Evolutionary conservation across 1,140 invertebrate genomes (phyloP).

Genomic region (Zaprionus camerounensis): DNA sequence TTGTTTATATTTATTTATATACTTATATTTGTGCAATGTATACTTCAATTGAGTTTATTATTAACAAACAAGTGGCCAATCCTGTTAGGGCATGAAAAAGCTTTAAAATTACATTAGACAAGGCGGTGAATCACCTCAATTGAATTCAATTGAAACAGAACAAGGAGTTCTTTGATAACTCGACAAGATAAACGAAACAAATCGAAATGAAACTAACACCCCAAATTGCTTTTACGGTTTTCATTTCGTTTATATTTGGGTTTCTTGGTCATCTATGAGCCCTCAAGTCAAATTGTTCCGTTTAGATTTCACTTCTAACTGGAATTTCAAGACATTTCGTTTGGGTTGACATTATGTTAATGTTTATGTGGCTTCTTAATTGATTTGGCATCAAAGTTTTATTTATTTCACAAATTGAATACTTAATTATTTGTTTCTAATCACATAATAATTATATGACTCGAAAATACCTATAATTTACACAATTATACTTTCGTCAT

Average conservation of each 20-base stretch:
- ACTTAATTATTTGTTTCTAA: background rate
- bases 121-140: background rate
- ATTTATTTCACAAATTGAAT: background rate
- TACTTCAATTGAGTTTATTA: background rate
- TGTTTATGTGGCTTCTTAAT: background rate
- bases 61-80: background rate
- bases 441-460: background rate
- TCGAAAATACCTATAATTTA: too few relatives aligned
- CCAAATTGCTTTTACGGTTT: background rate
- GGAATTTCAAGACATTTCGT: background rate
- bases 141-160: background rate
- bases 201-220: background rate
- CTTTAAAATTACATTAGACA: constrained; percentile 4
- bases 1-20: too few relatives aligned
- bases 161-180: background rate
- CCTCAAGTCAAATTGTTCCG: background rate
- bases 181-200: background rate
- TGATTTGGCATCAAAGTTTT: background rate
- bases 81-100: background rate
- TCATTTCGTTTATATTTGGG: background rate
- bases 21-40: background rate
- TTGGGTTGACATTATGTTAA: background rate
- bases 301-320: constrained; percentile 1
- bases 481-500: background rate
- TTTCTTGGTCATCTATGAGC: background rate